These are phyloP conservation scores for Petrophora chlorosata DNA, from an alignment of 2,888 invertebrate species.

Conservation along the genomic window DNA sequence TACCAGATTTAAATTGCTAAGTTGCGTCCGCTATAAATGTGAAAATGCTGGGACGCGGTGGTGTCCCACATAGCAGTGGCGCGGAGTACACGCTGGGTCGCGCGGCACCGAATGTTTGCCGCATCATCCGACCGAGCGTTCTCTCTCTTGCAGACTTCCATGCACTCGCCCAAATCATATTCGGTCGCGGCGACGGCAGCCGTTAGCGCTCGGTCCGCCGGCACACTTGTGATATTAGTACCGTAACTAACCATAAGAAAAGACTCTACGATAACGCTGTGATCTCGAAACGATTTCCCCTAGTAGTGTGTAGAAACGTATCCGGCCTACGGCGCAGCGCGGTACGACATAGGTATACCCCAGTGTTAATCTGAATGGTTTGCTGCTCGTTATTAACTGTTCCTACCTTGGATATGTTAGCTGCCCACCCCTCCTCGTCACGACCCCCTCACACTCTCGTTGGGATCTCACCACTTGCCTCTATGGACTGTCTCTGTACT, in stretches of 20 bases:
- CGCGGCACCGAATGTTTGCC: constrained; percentile 33
- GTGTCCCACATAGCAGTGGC: neutral
- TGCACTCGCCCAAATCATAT: constrained; percentile 89
- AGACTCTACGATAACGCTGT: constrained; percentile 73
- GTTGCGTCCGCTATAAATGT: neutral
- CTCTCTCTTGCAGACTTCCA: constrained; percentile 89
- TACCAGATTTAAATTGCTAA: constrained; percentile 1
- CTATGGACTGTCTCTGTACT: constrained; percentile 50
- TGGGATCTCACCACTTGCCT: constrained; percentile 59
- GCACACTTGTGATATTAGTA: constrained; percentile 60
- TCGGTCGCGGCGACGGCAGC: constrained; percentile 84
- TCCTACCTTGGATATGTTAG: constrained; percentile 66
- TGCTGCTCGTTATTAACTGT: constrained; percentile 82
- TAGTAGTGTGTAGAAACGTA: constrained; percentile 63
- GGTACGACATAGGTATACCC: constrained; percentile 73
- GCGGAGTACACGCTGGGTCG: constrained; percentile 13
- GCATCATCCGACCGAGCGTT: constrained; percentile 65
- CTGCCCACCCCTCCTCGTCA: constrained; percentile 47
- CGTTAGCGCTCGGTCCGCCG: constrained; percentile 76
- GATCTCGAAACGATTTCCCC: constrained; percentile 73
- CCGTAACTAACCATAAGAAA: constrained; percentile 70
- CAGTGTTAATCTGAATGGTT: constrained; percentile 77
- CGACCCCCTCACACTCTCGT: constrained; percentile 44
- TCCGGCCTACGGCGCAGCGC: constrained; percentile 55
- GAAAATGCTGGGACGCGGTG: neutral